Conservation (phyloP, 2,888 invertebrate genomes). For the Noctua janthe region DNA sequence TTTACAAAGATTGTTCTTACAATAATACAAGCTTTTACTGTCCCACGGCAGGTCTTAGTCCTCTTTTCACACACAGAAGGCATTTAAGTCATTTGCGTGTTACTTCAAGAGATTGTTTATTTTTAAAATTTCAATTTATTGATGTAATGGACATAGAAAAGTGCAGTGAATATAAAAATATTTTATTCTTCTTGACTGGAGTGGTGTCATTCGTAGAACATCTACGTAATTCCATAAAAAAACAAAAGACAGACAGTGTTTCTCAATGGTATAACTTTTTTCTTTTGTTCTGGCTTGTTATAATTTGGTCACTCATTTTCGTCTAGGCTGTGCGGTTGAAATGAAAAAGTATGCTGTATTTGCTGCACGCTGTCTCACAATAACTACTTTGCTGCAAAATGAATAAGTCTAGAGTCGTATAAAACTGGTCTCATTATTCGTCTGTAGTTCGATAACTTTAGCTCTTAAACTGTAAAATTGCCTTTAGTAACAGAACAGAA, state of each 20-base stretch:
- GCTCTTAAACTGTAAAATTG: not conserved
- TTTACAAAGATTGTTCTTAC: not conserved
- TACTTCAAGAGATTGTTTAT: not conserved
- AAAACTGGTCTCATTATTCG: conserved; percentile 42
- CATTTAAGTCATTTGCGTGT: not conserved
- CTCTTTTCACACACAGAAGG: not conserved
- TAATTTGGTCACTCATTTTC: conserved; percentile 6
- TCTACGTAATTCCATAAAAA: conserved; percentile 15
- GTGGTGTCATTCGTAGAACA: not conserved
- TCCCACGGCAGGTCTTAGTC: not conserved
- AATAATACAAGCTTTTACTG: not conserved
- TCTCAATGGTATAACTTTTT: conserved; percentile 43
- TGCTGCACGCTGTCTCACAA: conserved; percentile 17
- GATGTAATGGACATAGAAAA: not conserved
- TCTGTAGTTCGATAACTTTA: conserved; percentile 55
- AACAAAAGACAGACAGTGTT: conserved; percentile 27
- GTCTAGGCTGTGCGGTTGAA: conserved; percentile 11
- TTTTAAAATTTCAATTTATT: not conserved
- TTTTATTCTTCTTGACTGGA: not conserved
- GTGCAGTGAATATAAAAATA: not conserved
- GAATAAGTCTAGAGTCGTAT: conserved; percentile 52
- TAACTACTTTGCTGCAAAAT: conserved; percentile 48
- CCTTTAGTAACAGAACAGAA: not conserved
- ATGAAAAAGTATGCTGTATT: conserved; percentile 31
- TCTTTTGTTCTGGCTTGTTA: conserved; percentile 18